Evolutionary conservation across 2,113 vertebrate genomes (phyloP).

Genomic region (Excalfactoria chinensis): DNA sequence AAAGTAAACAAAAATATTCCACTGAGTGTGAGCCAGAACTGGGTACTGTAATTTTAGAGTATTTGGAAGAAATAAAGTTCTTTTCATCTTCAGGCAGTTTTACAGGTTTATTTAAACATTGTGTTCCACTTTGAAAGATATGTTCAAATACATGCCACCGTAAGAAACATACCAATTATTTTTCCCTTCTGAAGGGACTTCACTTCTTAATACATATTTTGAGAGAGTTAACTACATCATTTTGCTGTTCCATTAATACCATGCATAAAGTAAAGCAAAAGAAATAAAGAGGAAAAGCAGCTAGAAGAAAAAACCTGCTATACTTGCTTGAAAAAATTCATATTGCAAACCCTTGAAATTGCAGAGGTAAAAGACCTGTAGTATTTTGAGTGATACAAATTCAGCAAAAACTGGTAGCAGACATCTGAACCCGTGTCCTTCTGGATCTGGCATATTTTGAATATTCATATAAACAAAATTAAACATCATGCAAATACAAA

Average conservation of each 20-base stretch:
- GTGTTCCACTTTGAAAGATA: not conserved
- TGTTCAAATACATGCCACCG: not conserved
- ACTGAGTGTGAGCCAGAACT: accelerated
- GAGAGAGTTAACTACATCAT: not conserved
- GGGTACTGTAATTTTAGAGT: not conserved
- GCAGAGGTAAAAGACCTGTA: not conserved
- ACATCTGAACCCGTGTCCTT: not conserved
- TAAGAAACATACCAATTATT: not conserved
- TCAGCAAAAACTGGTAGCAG: not conserved
- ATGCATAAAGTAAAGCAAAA: accelerated
- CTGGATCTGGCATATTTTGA: not conserved
- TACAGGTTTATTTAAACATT: not conserved
- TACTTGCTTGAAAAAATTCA: not conserved
- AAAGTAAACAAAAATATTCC: not conserved
- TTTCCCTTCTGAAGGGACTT: not conserved
- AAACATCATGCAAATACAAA: not conserved
- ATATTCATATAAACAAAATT: not conserved
- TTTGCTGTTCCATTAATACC: not conserved
- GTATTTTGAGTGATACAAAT: not conserved
- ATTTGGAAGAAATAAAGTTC: not conserved
- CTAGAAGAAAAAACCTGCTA: not conserved
- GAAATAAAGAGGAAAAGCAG: not conserved
- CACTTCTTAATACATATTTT: not conserved
- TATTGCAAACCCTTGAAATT: not conserved
- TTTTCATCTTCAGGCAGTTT: not conserved